Percentiles rank a stretch among this genome's conserved stretches.
Conservation (phyloP, 2,797 vertebrate genomes). For the Agapornis canus region DNA sequence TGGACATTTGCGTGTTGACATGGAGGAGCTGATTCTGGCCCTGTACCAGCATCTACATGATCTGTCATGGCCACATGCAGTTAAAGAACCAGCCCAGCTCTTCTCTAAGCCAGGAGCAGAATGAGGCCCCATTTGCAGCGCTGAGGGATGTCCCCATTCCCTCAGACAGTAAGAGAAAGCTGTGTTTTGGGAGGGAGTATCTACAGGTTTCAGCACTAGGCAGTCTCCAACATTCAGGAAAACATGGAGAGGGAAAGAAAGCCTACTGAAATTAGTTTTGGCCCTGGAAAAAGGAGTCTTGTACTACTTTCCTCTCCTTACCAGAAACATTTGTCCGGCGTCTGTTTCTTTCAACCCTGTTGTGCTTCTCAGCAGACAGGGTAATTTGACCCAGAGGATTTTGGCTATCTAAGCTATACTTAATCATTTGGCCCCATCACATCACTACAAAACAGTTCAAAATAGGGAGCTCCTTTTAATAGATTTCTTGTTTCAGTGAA, state of each 20-base stretch:
- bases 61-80: fast-evolving
- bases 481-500: constrained; percentile 45
- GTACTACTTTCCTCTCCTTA: neutral
- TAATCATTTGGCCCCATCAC: constrained; percentile 25
- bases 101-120: neutral
- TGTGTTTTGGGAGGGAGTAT: neutral
- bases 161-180: neutral
- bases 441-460: constrained; percentile 22
- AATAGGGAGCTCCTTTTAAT: constrained; percentile 23
- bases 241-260: neutral
- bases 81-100: neutral
- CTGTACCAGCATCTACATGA: fast-evolving
- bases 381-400: constrained; percentile 50
- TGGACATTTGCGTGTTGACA: neutral
- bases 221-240: neutral
- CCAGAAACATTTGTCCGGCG: neutral
- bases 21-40: fast-evolving
- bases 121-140: neutral
- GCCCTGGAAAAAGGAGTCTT: neutral
- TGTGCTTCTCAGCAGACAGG: constrained; percentile 26
- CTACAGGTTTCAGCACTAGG: neutral
- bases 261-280: neutral
- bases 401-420: constrained; percentile 32
- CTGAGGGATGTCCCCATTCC: neutral
- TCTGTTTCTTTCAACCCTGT: constrained; percentile 34